Evolutionary conservation across 2,797 vertebrate genomes (phyloP), one percentile per base, ranked within the genome.

Genomic region (Halcyon badia): DNA sequence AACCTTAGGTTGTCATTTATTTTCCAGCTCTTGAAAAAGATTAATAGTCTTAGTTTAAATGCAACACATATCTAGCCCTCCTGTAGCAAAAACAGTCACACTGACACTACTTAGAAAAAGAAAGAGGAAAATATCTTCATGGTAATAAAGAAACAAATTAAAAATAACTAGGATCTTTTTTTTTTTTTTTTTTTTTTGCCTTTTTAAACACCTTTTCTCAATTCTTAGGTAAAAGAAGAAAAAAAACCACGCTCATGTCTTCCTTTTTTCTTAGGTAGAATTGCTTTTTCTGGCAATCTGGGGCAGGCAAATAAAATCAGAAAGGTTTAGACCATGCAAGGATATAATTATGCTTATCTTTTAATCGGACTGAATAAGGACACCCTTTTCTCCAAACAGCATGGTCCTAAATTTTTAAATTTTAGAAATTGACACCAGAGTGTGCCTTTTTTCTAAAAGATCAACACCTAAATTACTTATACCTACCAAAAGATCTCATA

Each of bases 11-110:
- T 97, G 64, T 84, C 51, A 88, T 96, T 95, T 94, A 87, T 94
- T 96, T 97, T 95, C 41, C 71, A 94, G 37, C 30, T 94, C 71
- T 95, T 79, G 65, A 94, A 94, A 96, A 82, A 96, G 37, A 91
- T 92, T 96, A 96, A 92, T 83, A 84, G 68, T 89, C 66, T 90
- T 57, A 92, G 97, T 84, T 91, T 89, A 86, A 92, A 91, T 94
- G 79, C 60, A 94, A 85, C 35, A 80, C 26, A 64, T 87, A 89
- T 87, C 94, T 96, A 87, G 35, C 33, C 65, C 35, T 95, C 76
- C 61, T 51, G 39, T 68, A 81, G 33, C 68, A 90, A 94, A 97
- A 93, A 12, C n/a, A 96, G 72, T 83, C 48, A 42, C 48, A 41
- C 30, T 51, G 19, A 92, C 22, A 41, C 26, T 49, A 54, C 28